Evolutionary conservation across 2,888 invertebrate species (phyloP).

Genomic region (Eilema sororculum): DNA sequence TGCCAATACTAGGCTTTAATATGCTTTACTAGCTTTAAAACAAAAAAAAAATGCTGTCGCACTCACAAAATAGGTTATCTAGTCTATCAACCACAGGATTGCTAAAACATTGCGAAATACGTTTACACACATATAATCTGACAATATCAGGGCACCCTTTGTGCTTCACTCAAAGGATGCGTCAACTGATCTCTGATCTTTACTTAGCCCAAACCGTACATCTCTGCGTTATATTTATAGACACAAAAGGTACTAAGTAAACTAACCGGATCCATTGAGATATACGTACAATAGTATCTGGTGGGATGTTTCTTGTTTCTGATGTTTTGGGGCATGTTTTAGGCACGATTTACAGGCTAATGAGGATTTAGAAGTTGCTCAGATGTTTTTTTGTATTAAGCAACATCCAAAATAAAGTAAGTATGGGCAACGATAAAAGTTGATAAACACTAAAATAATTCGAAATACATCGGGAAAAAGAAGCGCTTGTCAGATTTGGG

Average conservation of each 20-base stretch:
- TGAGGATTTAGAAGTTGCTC: not conserved
- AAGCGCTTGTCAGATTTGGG: no score
- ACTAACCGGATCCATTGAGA: not conserved
- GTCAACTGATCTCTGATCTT: not conserved
- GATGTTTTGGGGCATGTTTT: not conserved
- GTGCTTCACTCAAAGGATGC: not conserved
- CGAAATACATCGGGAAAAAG: no score
- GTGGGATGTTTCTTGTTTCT: not conserved
- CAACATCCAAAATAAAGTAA: no score
- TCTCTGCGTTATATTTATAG: not conserved
- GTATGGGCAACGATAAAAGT: no score
- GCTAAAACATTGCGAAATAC: not conserved
- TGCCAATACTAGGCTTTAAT: no score
- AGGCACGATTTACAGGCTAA: not conserved
- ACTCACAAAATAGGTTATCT: not conserved
- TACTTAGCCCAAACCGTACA: not conserved
- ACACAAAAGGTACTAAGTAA: constrained; percentile 1
- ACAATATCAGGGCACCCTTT: not conserved
- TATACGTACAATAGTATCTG: not conserved
- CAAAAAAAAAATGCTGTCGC: no score
- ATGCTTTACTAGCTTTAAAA: no score
- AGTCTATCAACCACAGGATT: not conserved
- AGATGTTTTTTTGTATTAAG: not conserved
- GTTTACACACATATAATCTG: not conserved
- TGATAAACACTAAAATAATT: no score